Conservation (phyloP, 2,888 invertebrate species). For the Conus canariensis region DNA sequence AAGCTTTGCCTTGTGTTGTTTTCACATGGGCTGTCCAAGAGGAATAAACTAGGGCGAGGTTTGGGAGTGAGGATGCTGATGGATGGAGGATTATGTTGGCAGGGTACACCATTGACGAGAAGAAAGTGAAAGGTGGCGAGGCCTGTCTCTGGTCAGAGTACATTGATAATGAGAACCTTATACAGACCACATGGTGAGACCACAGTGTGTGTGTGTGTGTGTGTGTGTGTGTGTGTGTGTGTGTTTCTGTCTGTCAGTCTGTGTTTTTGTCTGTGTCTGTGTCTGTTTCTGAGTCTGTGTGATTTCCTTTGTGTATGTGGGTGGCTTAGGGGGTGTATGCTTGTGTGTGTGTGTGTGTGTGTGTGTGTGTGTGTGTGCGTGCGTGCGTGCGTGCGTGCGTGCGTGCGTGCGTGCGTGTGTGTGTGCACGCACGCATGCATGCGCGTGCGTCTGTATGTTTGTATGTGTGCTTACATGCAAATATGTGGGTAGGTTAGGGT, state of each 20-base stretch:
- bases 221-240: constrained; percentile 26
- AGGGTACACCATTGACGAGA: constrained; percentile 74
- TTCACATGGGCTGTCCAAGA: no score
- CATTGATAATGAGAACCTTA: constrained; percentile 82
- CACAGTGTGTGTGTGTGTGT: constrained; percentile 19
- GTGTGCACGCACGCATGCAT: not conserved
- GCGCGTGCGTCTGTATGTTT: not conserved
- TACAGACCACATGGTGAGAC: constrained; percentile 84
- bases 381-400: not conserved
- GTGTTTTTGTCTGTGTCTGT: not conserved
- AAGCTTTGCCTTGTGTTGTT: no score
- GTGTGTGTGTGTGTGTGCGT: not conserved
- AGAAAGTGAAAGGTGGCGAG: constrained; percentile 78
- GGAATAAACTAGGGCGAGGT: no score
- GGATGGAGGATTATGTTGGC: constrained; percentile 18
- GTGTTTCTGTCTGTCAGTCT: not conserved
- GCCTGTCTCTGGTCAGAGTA: constrained; percentile 78
- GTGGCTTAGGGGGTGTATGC: not conserved
- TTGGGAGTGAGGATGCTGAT: not conserved
- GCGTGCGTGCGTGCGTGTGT: not conserved
- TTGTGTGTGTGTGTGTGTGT: not conserved
- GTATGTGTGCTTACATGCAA: not conserved
- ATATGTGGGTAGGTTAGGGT: not conserved
- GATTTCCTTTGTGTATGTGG: not conserved
- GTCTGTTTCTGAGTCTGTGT: not conserved